These are phyloP conservation scores for Fragum whitleyi DNA, from an alignment of 2,888 invertebrate genomes.

Conservation along the genomic window DNA sequence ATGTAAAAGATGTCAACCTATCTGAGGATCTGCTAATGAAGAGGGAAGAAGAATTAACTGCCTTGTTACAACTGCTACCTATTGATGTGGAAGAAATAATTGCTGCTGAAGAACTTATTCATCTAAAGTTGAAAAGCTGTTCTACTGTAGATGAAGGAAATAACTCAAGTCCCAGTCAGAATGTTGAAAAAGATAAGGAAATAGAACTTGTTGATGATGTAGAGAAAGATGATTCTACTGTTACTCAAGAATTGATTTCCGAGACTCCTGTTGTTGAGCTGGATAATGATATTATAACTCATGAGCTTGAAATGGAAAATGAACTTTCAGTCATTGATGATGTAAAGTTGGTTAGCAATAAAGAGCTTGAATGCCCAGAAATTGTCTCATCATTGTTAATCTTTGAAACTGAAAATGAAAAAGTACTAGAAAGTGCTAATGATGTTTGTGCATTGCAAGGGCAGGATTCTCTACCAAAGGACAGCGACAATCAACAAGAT, in stretches of 20 bases:
- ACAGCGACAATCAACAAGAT: not conserved
- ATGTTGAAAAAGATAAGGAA: not conserved
- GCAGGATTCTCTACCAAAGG: not conserved
- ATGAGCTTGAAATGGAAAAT: not conserved
- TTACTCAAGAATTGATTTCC: not conserved
- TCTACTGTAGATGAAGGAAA: not conserved
- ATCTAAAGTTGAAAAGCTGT: constrained; percentile 26
- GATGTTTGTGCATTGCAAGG: not conserved
- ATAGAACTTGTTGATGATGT: not conserved
- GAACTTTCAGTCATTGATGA: not conserved
- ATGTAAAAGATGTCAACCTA: constrained; percentile 54
- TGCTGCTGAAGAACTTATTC: constrained; percentile 53
- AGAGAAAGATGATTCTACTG: not conserved
- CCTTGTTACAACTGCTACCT: constrained; percentile 67
- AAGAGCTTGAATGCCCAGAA: too few relatives aligned
- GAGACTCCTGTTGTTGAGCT: not conserved
- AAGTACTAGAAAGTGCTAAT: not conserved
- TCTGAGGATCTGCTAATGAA: constrained; percentile 46
- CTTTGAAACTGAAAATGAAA: not conserved
- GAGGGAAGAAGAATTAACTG: constrained; percentile 70
- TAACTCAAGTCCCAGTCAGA: not conserved
- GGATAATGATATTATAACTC: too few relatives aligned
- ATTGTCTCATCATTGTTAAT: too few relatives aligned
- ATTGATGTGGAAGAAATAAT: constrained; percentile 59
- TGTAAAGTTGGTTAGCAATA: not conserved